A percentile compares a stretch with the other conserved stretches of the same genome.
Evolutionary conservation across 64 coral and sea anemone species (phyloP).

Genomic region (Hydrozoanthus tunicans): DNA sequence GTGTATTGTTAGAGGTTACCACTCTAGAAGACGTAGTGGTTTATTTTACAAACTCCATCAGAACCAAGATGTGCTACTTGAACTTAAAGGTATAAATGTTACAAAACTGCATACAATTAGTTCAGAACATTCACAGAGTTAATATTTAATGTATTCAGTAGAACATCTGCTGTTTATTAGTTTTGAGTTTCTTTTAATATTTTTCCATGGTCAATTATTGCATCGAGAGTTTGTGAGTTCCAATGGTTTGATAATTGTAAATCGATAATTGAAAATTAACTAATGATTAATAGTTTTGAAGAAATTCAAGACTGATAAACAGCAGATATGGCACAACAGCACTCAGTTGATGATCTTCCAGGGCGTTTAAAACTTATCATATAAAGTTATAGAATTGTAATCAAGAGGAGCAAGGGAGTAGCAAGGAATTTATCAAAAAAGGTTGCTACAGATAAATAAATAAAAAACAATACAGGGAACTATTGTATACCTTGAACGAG

Average conservation of each 20-base stretch:
- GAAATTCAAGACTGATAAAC: background rate
- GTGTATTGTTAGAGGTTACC: constrained; percentile 26
- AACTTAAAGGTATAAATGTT: constrained; percentile 4
- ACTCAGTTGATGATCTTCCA: background rate
- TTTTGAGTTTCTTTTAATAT: background rate
- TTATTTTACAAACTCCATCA: constrained; percentile 31
- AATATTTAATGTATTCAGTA: background rate
- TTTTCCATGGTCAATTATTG: background rate
- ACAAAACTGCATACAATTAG: background rate
- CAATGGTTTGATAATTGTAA: background rate
- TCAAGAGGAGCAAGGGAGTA: background rate
- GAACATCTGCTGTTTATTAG: background rate
- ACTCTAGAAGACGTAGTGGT: background rate
- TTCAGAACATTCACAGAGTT: background rate
- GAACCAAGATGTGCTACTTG: background rate
- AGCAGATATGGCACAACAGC: background rate
- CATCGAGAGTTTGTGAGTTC: background rate
- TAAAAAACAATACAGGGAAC: background rate
- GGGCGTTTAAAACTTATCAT: background rate
- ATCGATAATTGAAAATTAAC: background rate
- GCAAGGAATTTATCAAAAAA: constrained; percentile 10
- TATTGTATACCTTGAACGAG: background rate
- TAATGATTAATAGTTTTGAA: background rate
- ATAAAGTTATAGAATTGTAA: background rate
- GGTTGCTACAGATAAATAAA: background rate